Evolutionary conservation across 1,140 invertebrate species (phyloP).

Genomic region (Homalodisca vitripennis): DNA sequence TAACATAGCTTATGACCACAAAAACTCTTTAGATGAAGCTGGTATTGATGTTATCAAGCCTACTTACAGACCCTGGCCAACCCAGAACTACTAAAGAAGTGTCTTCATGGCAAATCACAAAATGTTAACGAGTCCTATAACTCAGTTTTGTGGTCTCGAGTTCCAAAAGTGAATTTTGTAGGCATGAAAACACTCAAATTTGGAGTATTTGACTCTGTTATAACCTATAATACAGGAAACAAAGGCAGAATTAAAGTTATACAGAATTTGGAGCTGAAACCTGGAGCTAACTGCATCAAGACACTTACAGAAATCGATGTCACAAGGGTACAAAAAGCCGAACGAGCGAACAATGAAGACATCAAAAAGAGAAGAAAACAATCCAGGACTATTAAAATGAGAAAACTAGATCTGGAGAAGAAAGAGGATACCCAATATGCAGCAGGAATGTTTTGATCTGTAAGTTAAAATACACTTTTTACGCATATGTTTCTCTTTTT

Average conservation of each 20-base stretch:
- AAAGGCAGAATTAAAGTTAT: not conserved
- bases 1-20: not conserved
- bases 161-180: constrained; percentile 7
- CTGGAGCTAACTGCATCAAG: not conserved
- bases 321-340: not conserved
- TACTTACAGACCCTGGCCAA: not conserved
- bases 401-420: not conserved
- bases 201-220: not conserved
- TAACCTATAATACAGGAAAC: constrained; percentile 1
- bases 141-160: not conserved
- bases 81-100: not conserved
- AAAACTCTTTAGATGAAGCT: not conserved
- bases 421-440: not conserved
- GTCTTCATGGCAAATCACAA: not conserved
- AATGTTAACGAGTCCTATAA: not conserved
- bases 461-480: not conserved
- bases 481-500: not conserved
- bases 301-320: not conserved
- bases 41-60: not conserved
- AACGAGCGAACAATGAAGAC: not conserved
- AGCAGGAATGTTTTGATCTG: not conserved
- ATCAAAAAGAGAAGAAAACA: not conserved
- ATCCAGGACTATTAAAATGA: not conserved
- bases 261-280: not conserved
- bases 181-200: not conserved